A percentile compares a stretch with the other conserved stretches of the same genome.
Evolutionary conservation across 2,888 invertebrate genomes (phyloP).

Genomic region (Hydriomena furcata): DNA sequence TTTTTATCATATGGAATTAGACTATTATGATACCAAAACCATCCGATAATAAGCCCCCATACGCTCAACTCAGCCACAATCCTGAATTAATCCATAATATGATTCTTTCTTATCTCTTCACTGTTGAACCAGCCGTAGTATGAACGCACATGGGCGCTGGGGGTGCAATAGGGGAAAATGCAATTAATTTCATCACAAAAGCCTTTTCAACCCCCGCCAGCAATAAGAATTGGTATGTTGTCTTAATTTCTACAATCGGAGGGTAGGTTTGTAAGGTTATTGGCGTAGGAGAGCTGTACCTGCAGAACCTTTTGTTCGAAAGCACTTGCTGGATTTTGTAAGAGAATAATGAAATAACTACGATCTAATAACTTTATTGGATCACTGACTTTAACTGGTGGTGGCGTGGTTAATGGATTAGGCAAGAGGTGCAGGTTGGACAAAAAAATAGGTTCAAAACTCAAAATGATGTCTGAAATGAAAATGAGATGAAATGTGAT

Average conservation of each 20-base stretch:
- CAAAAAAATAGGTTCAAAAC: no score
- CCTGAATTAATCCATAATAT: slow-evolving; percentile 8
- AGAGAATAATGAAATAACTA: background rate
- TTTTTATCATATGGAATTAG: no score
- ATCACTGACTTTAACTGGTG: no score
- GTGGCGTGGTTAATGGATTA: no score
- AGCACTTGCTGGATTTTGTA: background rate
- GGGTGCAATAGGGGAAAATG: slow-evolving; percentile 65
- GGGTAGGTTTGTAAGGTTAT: slow-evolving; percentile 15
- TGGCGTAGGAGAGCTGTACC: background rate
- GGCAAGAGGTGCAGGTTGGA: no score
- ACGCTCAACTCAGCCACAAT: background rate
- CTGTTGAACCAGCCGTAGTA: slow-evolving; percentile 26
- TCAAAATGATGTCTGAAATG: no score
- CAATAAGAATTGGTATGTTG: slow-evolving; percentile 35
- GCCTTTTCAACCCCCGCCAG: slow-evolving; percentile 46
- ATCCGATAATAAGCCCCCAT: background rate
- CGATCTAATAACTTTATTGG: no score
- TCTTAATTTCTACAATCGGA: slow-evolving; percentile 33
- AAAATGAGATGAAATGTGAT: no score
- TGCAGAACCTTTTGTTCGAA: background rate
- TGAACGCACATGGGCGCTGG: slow-evolving; percentile 38
- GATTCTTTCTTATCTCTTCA: slow-evolving; percentile 21
- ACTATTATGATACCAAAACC: background rate
- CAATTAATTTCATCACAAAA: slow-evolving; percentile 78